phyloP scores from a whole-genome alignment of 1,140 invertebrate species.

The Rhyzopertha dominica region DNA sequence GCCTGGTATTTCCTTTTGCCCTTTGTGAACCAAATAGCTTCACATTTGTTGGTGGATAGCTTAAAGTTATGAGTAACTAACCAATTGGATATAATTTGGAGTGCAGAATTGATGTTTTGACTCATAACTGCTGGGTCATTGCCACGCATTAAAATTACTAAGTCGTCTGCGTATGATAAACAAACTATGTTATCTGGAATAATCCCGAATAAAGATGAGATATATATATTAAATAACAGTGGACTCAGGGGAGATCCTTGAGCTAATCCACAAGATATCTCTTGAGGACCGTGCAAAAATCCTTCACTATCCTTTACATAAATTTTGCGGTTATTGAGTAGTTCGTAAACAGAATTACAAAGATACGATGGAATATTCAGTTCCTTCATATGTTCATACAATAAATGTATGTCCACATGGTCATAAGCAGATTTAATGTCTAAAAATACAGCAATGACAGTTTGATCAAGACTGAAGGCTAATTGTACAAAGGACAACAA shows the following conservation, averaged over 20 bases:
- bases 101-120: constrained; percentile 3
- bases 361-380: constrained; percentile 1
- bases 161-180: constrained; percentile 19
- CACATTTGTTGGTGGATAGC: constrained; percentile 7
- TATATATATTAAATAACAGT: constrained; percentile 19
- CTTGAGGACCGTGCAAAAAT: neutral
- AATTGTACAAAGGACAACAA: constrained; percentile 4
- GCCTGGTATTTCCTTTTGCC: no score
- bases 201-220: constrained; percentile 2
- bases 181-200: neutral
- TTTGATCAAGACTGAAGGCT: neutral
- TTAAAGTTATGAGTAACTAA: constrained; percentile 3
- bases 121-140: neutral
- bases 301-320: constrained; percentile 3
- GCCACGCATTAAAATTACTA: constrained; percentile 10
- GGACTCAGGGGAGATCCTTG: constrained; percentile 15
- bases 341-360: constrained; percentile 1
- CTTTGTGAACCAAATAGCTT: no score
- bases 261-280: neutral
- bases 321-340: neutral
- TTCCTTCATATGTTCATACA: constrained; percentile 4
- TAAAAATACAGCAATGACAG: constrained; percentile 13
- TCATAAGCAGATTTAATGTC: constrained; percentile 18
- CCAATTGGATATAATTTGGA: constrained; percentile 9
- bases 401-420: constrained; percentile 9